Base-by-base conservation (phyloP, 2,113 vertebrate species). In the Ammospiza nelsoni region DNA sequence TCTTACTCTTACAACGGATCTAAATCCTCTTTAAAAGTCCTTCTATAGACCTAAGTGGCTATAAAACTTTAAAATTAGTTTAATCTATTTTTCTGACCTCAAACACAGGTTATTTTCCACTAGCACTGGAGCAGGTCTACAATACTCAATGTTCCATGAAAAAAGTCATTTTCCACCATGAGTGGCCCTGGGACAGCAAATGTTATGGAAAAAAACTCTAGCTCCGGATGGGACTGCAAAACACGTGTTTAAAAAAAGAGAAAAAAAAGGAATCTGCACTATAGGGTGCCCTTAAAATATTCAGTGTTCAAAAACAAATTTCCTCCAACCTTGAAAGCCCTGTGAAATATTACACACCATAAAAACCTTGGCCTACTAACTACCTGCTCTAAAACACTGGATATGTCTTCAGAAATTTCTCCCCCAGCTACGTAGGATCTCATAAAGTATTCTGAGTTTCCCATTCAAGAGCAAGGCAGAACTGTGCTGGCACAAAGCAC, bases 251-350 rank as follows among this genome's bases (percentile, higher is more conserved):
- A 44, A 65, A 59, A 75, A 54, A 75, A 48, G 49, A 51, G 35
- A 12, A 49, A 43, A 23, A 23, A 69, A 77, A 63, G 51, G 86
- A 72, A 83, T 69, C 76, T 43, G 39, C 58, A 74, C 96, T 96
- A 96, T 72, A 76, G 96, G 96, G 90, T 91, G 88, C 89, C 94
- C 94, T 97, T 97, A 97, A 96, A 97, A 96, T 81, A 92, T 95
- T 97, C 96, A 86, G 84, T 94, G 87, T 96, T 97, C 96, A 95
- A 97, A 97, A 97, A 33, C 95, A 97, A 96, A 98, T 97, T 97
- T 97, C 96, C 96, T 95, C 94, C 96, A 97, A 92, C 90, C 92
- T 95, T 96, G 94, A 97, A 97, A 97, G 94, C 84, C 85, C 75
- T 72, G 81, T 96, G 97, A 97, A 97, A 97, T 95, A 96, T 94